Base-by-base conservation (phyloP, 2,113 vertebrate genomes). In the Megalops atlanticus region DNA sequence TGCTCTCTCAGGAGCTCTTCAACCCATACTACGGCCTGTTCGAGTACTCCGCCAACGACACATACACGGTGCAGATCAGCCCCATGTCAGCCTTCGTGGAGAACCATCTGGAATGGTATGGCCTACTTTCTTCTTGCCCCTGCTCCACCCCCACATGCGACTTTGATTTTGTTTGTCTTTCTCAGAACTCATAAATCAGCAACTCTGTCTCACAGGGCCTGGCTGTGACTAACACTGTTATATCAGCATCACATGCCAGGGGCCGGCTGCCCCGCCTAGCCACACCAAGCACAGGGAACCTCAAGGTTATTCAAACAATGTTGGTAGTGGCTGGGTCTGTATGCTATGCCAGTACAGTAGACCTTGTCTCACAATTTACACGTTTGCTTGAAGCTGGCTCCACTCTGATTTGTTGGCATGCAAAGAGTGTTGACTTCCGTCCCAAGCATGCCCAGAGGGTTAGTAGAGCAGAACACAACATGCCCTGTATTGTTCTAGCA, bases 11-110 rank as follows among this genome's bases (percentile, higher is more conserved):
- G 92, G 98, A 99, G 95, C 92, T 99, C 79, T 99, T 99, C 91
- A 99, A 99, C 85, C 98, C 98, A 0, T 99, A 99, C 86, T 99
- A 99, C 0, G 98, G 98, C 33, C 95, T 99, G 83, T 99, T 99
- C 87, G 98, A 99, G 80, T 99, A 99, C 89, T 99, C 98, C 0
- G 98, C 98, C 82, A 99, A 99, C 0, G 98, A 99, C 84, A 99
- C 97, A 0, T 99, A 99, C 86, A 99, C 97, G 0, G 98, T 99
- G 83, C 98, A 99, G 89, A 98, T 99, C 91, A 99, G 98, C 89
- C 98, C 98, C 78, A 98, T 99, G 98, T 99, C 98, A 18, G 97
- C 98, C 0, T 99, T 99, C 80, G 97, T 99, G 36, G 98, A 99
- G 92, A 99, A 98, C 84, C 97, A 99, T 90, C 93, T 99, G 77